Base-by-base conservation (phyloP, 2,888 invertebrate species). In the Encarsia formosa region DNA sequence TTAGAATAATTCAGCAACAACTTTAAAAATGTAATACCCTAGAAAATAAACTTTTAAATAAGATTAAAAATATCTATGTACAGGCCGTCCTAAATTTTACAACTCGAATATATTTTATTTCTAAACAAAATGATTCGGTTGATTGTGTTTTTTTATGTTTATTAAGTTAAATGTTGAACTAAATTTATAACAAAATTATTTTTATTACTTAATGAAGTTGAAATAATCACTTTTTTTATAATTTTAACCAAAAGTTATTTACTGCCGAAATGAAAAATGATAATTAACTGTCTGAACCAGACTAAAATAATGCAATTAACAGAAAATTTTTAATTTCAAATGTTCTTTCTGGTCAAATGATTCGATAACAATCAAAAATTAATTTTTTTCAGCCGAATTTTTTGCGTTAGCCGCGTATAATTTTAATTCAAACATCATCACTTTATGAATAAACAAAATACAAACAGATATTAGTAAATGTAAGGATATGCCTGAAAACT, bases 21-120 rank as follows among this genome's bases (percentile, higher is more conserved):
- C 69, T 69, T 69, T 68, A 61, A 68, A 66, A 63, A 65, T 63
- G 49, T 54, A 54, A 54, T 52, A 49, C 38, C 40, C 46, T 40
- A 47, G 54, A 52, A 58, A 59, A 61, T 68, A 68, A 62, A 61
- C 58, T 63, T 58, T 66, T 66, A 69, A 63, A 39, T 56, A 50
- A 62, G 8, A 60, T 63, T n/a, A n/a, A n/a, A n/a, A n/a, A n/a
- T n/a, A n/a, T n/a, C n/a, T n/a, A 63, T 70, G 67, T 68, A 68
- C 65, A 70, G 69, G 63, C 64, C 64, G 67, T 65, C 65, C 56
- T 62, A 63, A 63, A 61, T 61, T 61, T 64, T 60, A 64, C 67
- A 66, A 65, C 63, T 67, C 64, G 63, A 64, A 32, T 8, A 32
- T 4, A 13, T 32, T n/a, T 32, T 37, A 34, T 9, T 34, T 15